Evolutionary conservation across 2,797 vertebrate genomes (phyloP).

Genomic region (Xiphophorus birchmanni): DNA sequence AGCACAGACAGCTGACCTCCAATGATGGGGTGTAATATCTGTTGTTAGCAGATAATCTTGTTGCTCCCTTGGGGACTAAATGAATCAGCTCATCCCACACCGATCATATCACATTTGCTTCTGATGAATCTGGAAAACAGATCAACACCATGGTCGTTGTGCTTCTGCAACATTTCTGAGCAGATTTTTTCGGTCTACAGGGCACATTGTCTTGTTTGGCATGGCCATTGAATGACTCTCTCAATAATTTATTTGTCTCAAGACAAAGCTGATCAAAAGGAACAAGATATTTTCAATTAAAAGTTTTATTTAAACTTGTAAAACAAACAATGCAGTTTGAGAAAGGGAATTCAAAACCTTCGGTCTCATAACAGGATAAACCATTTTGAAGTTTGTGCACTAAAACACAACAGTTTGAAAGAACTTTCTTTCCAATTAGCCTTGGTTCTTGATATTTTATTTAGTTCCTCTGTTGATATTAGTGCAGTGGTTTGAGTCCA

Average conservation of each 20-base stretch:
- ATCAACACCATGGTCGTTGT: background rate
- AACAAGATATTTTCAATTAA: background rate
- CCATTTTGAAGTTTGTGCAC: background rate
- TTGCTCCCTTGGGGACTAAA: background rate
- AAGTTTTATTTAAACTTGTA: background rate
- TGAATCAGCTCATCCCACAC: background rate
- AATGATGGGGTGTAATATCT: background rate
- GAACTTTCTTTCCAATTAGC: background rate
- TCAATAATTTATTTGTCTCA: background rate
- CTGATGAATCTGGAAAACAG: background rate
- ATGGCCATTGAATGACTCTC: background rate
- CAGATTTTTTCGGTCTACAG: background rate
- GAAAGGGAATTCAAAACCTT: background rate
- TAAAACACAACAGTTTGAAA: background rate
- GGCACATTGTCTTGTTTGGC: background rate
- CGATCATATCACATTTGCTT: background rate
- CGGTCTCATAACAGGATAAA: background rate
- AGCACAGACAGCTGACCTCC: background rate
- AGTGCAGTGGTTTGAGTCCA: background rate
- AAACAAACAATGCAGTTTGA: background rate
- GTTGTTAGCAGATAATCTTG: background rate
- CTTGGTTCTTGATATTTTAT: background rate
- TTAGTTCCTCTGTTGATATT: background rate
- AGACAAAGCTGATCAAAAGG: background rate
- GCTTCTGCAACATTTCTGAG: background rate